A percentile compares a stretch with the other conserved stretches of the same genome.
Evolutionary conservation across 2,888 invertebrate species (phyloP).

Genomic region (Troilus luridus): DNA sequence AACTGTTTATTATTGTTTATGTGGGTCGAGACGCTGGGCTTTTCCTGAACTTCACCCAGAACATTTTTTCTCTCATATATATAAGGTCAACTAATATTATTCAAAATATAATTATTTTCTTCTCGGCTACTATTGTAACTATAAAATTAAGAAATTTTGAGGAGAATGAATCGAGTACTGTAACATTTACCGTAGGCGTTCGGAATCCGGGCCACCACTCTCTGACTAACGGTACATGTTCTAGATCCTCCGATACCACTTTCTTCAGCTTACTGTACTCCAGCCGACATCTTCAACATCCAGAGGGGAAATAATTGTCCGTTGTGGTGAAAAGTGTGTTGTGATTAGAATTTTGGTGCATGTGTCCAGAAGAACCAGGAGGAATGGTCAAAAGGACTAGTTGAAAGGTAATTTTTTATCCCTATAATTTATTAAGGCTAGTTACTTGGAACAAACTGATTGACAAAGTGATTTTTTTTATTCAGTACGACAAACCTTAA

Average conservation of each 20-base stretch:
- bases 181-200: constrained; percentile 29
- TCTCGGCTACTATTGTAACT: background rate
- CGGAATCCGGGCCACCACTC: constrained; percentile 17
- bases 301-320: background rate
- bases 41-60: no score
- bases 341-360: background rate
- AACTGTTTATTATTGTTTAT: no score
- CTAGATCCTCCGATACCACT: constrained; percentile 14
- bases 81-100: no score
- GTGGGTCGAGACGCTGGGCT: no score
- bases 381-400: background rate
- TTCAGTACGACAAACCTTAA: no score
- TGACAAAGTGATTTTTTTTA: no score
- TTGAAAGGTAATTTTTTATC: background rate
- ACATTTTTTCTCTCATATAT: no score
- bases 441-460: no score
- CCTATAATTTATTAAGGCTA: no score
- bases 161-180: background rate
- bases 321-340: background rate
- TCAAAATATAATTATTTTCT: no score
- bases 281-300: background rate
- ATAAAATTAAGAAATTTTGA: background rate
- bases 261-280: constrained; percentile 21
- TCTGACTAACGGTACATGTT: background rate
- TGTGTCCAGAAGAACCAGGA: background rate